phyloP scores from a whole-genome alignment of 1,140 invertebrate genomes.

The Drosophila mauritiana region DNA sequence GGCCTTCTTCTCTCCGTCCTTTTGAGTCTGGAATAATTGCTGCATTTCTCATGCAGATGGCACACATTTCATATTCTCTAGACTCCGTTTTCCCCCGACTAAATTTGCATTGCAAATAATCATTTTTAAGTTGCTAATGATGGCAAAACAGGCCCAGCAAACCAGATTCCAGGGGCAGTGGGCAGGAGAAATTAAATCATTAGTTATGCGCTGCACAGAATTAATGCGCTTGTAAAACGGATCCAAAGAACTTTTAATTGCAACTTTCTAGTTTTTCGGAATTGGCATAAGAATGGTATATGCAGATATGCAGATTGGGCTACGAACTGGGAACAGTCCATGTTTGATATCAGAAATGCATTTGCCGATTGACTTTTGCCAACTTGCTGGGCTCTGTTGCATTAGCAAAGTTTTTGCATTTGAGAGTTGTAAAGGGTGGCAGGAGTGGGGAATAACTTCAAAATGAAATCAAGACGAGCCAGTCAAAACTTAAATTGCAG shows the following conservation, averaged over 20 bases:
- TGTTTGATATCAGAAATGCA: conserved; percentile 65
- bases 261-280: conserved; percentile 39
- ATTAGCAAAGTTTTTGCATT: conserved; percentile 77
- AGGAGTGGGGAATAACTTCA: conserved; percentile 48
- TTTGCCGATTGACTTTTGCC: conserved; percentile 69
- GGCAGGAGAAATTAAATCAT: conserved; percentile 74
- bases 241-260: conserved; percentile 70
- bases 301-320: conserved; percentile 12
- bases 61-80: conserved; percentile 51
- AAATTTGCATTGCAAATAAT: conserved; percentile 80
- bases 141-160: conserved; percentile 33
- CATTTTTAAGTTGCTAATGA: conserved; percentile 73
- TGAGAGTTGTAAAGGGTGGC: conserved; percentile 14
- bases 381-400: conserved; percentile 34
- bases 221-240: conserved; percentile 69
- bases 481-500: conserved; percentile 75
- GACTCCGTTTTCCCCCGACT: neutral
- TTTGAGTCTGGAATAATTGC: conserved; percentile 37
- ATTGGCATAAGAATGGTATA: conserved; percentile 16
- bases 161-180: conserved; percentile 11
- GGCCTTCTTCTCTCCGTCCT: neutral
- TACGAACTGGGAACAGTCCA: conserved; percentile 13
- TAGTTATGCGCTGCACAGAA: conserved; percentile 74
- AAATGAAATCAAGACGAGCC: conserved; percentile 72
- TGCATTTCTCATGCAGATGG: conserved; percentile 63